phyloP scores from a whole-genome alignment of 92 coral and sea anemone species.

The Actinernus sp. region DNA sequence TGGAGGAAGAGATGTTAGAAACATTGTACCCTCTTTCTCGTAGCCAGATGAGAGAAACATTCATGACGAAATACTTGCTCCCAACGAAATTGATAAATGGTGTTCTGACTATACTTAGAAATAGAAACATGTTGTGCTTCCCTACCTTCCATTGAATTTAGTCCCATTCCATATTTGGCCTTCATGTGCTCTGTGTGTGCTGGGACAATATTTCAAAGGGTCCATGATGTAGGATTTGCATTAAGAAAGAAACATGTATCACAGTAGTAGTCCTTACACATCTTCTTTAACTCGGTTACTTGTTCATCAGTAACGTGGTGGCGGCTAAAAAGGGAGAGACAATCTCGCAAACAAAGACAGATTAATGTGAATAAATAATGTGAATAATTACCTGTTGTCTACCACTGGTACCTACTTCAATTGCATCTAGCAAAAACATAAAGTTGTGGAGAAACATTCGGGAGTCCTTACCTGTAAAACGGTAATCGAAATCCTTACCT shows the following conservation, averaged over 20 bases:
- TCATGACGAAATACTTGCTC: conserved; percentile 45
- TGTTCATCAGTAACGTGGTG: conserved; percentile 4
- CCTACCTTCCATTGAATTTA: conserved; percentile 60
- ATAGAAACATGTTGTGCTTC: conserved; percentile 47
- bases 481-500: conserved; percentile 29
- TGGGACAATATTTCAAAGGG: conserved; percentile 46
- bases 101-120: conserved; percentile 28
- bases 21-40: conserved; percentile 48
- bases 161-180: conserved; percentile 31
- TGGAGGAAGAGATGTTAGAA: conserved; percentile 4
- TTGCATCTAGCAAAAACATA: conserved; percentile 25
- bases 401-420: conserved; percentile 18
- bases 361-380: too few species aligned
- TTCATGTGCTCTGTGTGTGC: conserved; percentile 42
- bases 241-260: conserved; percentile 9
- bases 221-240: conserved; percentile 50
- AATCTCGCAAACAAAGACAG: conserved; percentile 35
- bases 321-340: conserved; percentile 33
- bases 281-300: conserved; percentile 7
- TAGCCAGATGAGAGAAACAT: conserved; percentile 41
- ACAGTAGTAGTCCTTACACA: conserved; percentile 14
- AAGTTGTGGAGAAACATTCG: conserved; percentile 49
- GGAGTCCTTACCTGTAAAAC: conserved; percentile 53
- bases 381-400: conserved; percentile 17
- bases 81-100: conserved; percentile 19